These are phyloP conservation scores for Argynnis bischoffii DNA, from an alignment of 2,888 invertebrate genomes.

Conservation along the genomic window DNA sequence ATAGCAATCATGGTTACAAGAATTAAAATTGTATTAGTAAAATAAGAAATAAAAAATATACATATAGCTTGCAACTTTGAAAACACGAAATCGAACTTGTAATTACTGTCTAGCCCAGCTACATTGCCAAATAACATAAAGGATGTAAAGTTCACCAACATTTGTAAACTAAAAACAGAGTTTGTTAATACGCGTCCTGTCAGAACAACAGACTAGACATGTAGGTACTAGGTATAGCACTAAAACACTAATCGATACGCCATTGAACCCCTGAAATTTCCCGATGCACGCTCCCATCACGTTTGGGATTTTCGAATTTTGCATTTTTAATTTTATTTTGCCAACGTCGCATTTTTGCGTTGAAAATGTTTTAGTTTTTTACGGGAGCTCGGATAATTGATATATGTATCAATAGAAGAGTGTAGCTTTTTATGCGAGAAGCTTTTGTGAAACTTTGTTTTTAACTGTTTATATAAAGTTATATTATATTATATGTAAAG, in stretches of 20 bases:
- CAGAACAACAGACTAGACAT: conserved; percentile 24
- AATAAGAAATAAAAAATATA: too few relatives aligned
- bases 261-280: conserved; percentile 30
- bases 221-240: conserved; percentile 14
- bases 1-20: too few relatives aligned
- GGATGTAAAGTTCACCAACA: too few relatives aligned
- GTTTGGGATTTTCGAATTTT: conserved; percentile 25
- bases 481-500: too few relatives aligned
- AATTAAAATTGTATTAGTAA: too few relatives aligned
- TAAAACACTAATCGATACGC: conserved; percentile 33
- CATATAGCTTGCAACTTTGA: too few relatives aligned
- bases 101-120: too few relatives aligned
- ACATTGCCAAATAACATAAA: too few relatives aligned
- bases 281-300: conserved; percentile 27
- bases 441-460: too few relatives aligned
- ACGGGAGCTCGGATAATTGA: conserved; percentile 6
- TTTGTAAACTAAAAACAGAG: background rate
- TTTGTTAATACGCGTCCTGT: conserved; percentile 16
- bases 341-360: conserved; percentile 7
- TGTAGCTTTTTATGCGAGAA: background rate
- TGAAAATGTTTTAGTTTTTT: conserved; percentile 19
- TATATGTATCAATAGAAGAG: background rate
- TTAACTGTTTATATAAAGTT: too few relatives aligned
- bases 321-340: conserved; percentile 23
- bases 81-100: too few relatives aligned